These are phyloP conservation scores for Ochropacha duplaris DNA, from an alignment of 2,888 invertebrate genomes.

Conservation along the genomic window DNA sequence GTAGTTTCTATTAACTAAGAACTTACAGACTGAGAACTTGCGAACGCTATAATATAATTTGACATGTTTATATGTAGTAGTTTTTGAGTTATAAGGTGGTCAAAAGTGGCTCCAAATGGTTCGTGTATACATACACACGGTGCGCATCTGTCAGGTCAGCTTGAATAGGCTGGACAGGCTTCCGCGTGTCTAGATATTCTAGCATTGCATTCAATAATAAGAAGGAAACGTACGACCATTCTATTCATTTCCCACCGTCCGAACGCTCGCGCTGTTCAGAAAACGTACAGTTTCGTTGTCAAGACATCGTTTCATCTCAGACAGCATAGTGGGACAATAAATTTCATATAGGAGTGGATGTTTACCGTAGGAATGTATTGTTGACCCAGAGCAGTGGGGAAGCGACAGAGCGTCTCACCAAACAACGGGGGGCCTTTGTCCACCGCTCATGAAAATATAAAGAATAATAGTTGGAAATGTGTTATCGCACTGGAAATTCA, in stretches of 20 bases:
- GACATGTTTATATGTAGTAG: no score
- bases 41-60: no score
- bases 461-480: conserved; percentile 23
- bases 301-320: conserved; percentile 25
- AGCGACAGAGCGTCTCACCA: conserved; percentile 50
- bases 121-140: no score
- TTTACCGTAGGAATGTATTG: conserved; percentile 60
- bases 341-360: conserved; percentile 56
- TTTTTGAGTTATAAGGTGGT: no score
- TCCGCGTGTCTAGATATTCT: no score
- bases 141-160: no score
- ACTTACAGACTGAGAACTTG: no score
- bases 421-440: conserved; percentile 48
- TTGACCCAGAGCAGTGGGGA: conserved; percentile 50
- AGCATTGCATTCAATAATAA: no score
- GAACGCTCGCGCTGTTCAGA: background rate
- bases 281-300: conserved; percentile 21
- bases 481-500: background rate
- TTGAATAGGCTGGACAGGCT: no score
- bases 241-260: background rate
- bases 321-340: conserved; percentile 49
- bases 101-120: no score
- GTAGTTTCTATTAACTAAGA: no score
- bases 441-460: conserved; percentile 33
- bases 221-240: background rate